Percentiles rank a stretch among this genome's conserved stretches.
These are phyloP conservation scores for Drosophila macrospina DNA, from an alignment of 2,888 invertebrate genomes.

Conservation along the genomic window DNA sequence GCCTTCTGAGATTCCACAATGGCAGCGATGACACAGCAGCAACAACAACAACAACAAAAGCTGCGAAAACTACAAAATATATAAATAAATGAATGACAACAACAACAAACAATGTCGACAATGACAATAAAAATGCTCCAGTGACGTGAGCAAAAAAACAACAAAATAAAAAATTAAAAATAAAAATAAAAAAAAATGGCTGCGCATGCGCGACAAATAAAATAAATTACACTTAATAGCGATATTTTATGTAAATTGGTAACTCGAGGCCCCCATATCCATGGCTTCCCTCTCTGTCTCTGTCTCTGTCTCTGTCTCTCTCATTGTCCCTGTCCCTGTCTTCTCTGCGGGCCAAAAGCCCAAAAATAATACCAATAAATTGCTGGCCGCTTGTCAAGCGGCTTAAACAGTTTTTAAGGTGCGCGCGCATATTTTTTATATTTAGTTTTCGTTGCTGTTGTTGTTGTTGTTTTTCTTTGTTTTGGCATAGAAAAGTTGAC, in stretches of 20 bases:
- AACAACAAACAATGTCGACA: conserved; percentile 13
- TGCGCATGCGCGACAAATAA: conserved; percentile 75
- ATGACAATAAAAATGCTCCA: conserved; percentile 51
- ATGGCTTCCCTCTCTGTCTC: conserved; percentile 6
- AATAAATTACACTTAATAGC: conserved; percentile 74
- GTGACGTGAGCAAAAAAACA: conserved; percentile 48
- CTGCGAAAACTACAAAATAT: conserved; percentile 4
- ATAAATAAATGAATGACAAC: conserved; percentile 20
- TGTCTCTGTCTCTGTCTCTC: not conserved
- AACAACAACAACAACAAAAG: not conserved
- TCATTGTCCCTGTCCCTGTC: not conserved
- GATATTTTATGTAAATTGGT: conserved; percentile 75
- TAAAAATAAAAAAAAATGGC: conserved; percentile 68
- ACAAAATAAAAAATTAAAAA: conserved; percentile 19
- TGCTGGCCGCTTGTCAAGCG: conserved; percentile 23
- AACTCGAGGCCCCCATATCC: conserved; percentile 49
- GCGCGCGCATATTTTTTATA: conserved; percentile 37
- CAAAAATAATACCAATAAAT: conserved; percentile 55
- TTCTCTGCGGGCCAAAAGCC: conserved; percentile 38
- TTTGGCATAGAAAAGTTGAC: conserved; percentile 58
- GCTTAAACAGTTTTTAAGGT: conserved; percentile 49
- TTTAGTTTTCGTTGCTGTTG: conserved; percentile 16
- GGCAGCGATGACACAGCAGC: conserved; percentile 25
- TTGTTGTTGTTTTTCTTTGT: no score
- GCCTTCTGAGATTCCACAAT: conserved; percentile 74